Base-by-base conservation (phyloP, 2,888 invertebrate species). In the Sphecodes monilicornis region DNA sequence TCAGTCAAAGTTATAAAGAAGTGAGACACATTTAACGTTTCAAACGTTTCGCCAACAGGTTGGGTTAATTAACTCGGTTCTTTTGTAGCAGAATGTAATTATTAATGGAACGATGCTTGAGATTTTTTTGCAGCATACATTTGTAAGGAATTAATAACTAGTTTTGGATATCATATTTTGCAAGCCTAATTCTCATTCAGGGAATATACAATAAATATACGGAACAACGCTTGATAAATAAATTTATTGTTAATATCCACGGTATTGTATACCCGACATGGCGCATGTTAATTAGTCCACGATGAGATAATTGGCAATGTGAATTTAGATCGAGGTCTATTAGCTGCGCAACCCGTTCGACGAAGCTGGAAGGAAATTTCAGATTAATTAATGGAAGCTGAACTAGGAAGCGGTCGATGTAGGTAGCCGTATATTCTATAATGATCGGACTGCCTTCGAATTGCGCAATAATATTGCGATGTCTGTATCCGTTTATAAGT, bases 341-440 rank as follows among this genome's bases (percentile, higher is more conserved):
- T 88, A 86, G 82, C 82, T 76, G 82, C 69, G 78, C 78, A 81
- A 81, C 81, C 84, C 78, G 80, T 78, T 76, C 68, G 84, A 36
- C 79, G 80, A 36, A 70, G 81, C 66, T 64, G 75, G 72, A 83
- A 84, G 87, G 89, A 89, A 89, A 90, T 90, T 90, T 89, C 88
- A 89, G 86, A 89, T 90, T 89, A 90, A 90, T 90, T 90, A 89
- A 80, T 86, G 82, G 82, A 85, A 86, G 64, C 80, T 78, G 76
- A 76, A 79, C 80, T 78, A 69, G 80, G 86, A 82, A 81, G 85
- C 69, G 86, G 80, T 87, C 74, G 77, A 81, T 84, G 77, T 54
- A 76, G 39, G 60, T 39, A 70, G 29, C 66, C 69, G 57, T 68
- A 66, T 79, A 82, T 76, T 80, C 71, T 60, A 69, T 80, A 74